Evolutionary conservation across 2,888 invertebrate species (phyloP), one percentile per base, ranked within the genome.

Genomic region (Muschampia plurimacula): DNA sequence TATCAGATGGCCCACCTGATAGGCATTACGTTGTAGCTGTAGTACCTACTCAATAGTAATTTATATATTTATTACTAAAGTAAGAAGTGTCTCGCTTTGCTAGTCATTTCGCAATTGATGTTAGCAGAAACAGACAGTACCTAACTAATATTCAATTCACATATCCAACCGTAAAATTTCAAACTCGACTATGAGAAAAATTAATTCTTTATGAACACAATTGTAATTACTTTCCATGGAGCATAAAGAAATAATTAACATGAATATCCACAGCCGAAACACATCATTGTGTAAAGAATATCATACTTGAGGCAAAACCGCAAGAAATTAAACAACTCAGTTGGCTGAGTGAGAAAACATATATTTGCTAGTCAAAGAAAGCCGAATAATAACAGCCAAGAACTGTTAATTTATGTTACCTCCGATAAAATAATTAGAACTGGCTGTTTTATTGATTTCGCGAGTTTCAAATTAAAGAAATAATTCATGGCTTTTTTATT

Each of bases 341-440:
- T 80, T 76, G 74, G 76, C 75, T 74, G 79, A 82, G 79, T 77
- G 77, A 79, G n/a, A 82, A 87, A 83, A 88, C 81, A 86, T 79
- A 82, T 78, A 82, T 79, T 79, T 78, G 81, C 79, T 78, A 77
- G 76, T 79, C 74, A 84, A 84, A 82, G 82, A 83, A 86, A 82
- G 80, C 81, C 80, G 79, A 57, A 75, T 89, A 90, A 90, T 88
- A 84, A 85, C 81, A 82, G 79, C 79, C 82, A 78, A 78, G 84
- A 89, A 84, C 85, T 88, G 89, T 84, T 90, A 89, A 91, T 88
- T 87, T 81, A 82, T 83, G 84, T 86, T 82, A 74, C 79, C 81
- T 82, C 83, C 83, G 83, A 81, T 82, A 78, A 73, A 80, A 78
- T 86, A 87, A 89, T 89, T 88, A 90, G 84, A 79, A 79, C 75